Percentiles rank a stretch among this genome's conserved stretches.
Conservation (phyloP, 2,113 vertebrate species). For the Gadus macrocephalus region DNA sequence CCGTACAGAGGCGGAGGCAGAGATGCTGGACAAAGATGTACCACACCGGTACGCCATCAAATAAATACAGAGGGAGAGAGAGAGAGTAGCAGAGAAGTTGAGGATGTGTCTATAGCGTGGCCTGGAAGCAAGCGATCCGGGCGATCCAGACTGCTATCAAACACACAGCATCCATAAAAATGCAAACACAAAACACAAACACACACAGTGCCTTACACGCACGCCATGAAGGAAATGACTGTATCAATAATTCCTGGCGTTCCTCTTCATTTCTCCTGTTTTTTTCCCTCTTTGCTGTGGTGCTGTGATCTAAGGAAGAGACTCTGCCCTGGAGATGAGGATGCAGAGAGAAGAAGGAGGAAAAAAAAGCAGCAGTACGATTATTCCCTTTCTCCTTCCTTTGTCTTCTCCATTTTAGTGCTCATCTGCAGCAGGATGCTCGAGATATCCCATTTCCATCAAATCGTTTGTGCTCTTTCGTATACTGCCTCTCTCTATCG, state of each 20-base stretch:
- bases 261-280: conserved; percentile 31
- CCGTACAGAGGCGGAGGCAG: conserved; percentile 34
- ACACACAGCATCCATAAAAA: conserved; percentile 27
- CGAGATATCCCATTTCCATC: conserved; percentile 64
- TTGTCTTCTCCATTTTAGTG: conserved; percentile 40
- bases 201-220: conserved; percentile 23
- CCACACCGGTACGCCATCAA: conserved; percentile 32
- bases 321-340: conserved; percentile 49
- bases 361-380: not conserved
- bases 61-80: conserved; percentile 9
- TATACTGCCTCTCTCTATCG: conserved; percentile 35
- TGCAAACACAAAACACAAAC: conserved; percentile 9
- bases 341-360: conserved; percentile 23
- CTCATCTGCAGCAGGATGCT: conserved; percentile 37
- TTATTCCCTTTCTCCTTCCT: conserved; percentile 33
- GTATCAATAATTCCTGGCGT: conserved; percentile 33
- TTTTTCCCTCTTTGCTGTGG: conserved; percentile 36
- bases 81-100: conserved; percentile 32
- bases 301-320: conserved; percentile 49
- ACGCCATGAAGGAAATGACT: conserved; percentile 51
- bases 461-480: conserved; percentile 63
- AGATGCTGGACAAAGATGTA: conserved; percentile 33
- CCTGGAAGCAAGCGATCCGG: conserved; percentile 50
- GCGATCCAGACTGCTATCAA: conserved; percentile 41
- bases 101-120: conserved; percentile 42